These are phyloP conservation scores for Cuniculus paca DNA, from an alignment of 2,797 vertebrate species.

Conservation along the genomic window DNA sequence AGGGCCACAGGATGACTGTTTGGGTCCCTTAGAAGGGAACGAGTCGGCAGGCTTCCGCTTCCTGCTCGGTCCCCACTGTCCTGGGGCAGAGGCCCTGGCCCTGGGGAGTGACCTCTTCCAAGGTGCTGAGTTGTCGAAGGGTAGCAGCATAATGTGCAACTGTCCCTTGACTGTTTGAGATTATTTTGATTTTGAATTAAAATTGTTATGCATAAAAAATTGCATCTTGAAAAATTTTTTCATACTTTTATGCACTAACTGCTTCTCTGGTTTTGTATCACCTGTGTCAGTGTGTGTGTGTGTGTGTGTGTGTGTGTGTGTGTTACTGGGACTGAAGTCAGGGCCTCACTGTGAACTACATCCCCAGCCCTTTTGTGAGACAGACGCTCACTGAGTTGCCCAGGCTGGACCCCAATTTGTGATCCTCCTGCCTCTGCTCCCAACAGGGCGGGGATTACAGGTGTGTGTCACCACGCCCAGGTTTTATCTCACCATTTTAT, in stretches of 20 bases:
- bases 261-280: neutral
- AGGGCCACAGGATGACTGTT: neutral
- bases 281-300: neutral
- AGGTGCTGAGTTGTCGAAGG: too few species aligned
- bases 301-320: neutral
- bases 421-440: neutral
- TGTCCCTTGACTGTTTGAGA: neutral
- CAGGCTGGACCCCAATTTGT: neutral
- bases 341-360: neutral
- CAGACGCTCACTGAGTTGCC: neutral
- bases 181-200: neutral
- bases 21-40: neutral
- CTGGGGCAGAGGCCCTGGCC: neutral
- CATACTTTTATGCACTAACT: neutral
- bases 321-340: neutral
- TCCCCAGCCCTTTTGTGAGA: neutral
- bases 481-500: neutral
- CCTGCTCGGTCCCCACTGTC: neutral
- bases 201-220: neutral
- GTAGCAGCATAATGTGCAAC: fast-evolving
- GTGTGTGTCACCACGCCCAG: neutral
- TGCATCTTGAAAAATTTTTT: neutral
- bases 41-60: neutral
- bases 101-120: neutral
- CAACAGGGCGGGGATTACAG: neutral